These are phyloP conservation scores for Drosophila neotestacea DNA, from an alignment of 2,888 invertebrate genomes.

Conservation along the genomic window DNA sequence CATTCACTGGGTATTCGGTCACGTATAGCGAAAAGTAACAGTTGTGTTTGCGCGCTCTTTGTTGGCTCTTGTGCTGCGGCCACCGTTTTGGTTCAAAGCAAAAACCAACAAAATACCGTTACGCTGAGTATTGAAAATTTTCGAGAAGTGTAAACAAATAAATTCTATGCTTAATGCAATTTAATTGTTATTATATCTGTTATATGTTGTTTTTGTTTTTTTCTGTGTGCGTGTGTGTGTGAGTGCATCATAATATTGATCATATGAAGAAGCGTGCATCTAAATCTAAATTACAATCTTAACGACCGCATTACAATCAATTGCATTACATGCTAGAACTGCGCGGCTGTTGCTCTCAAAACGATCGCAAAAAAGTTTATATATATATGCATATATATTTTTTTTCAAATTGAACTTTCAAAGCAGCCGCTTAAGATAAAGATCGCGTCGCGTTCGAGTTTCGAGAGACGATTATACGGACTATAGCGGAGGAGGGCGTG, in stretches of 20 bases:
- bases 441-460: constrained; percentile 27
- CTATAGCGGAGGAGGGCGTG: neutral
- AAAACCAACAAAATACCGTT: constrained; percentile 32
- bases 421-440: constrained; percentile 26
- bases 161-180: constrained; percentile 9
- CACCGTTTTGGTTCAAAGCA: constrained; percentile 27
- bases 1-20: constrained; percentile 28
- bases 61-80: constrained; percentile 17
- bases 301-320: constrained; percentile 49
- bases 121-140: constrained; percentile 27
- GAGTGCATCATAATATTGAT: constrained; percentile 21
- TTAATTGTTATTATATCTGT: constrained; percentile 32
- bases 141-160: constrained; percentile 2
- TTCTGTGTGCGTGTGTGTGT: constrained; percentile 9
- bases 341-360: constrained; percentile 24
- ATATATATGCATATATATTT: neutral
- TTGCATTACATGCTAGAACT: constrained; percentile 23
- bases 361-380: constrained; percentile 12
- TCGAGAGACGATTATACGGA: constrained; percentile 10
- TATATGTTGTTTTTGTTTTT: constrained; percentile 8
- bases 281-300: constrained; percentile 50
- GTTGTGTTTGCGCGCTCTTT: constrained; percentile 45
- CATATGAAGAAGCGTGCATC: constrained; percentile 24
- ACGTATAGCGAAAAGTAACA: constrained; percentile 39
- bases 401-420: constrained; percentile 29